Percentiles rank a stretch among this genome's conserved stretches.
Evolutionary conservation across 1,140 invertebrate genomes (phyloP).

Genomic region (Lethocerus indicus): DNA sequence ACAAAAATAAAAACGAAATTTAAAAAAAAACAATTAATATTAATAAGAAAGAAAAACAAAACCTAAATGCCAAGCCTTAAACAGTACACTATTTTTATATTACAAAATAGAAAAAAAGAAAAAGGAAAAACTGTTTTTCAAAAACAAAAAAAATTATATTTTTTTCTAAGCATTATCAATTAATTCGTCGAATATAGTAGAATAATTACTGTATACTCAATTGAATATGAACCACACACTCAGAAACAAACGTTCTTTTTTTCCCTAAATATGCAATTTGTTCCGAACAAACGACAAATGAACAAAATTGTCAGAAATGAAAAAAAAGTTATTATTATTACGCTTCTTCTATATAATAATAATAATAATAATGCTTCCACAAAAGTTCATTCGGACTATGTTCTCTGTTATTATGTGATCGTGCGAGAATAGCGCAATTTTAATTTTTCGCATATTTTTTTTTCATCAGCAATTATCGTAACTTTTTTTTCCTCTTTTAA

Average conservation of each 20-base stretch:
- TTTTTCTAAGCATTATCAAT: constrained; percentile 4
- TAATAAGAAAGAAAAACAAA: background rate
- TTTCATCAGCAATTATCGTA: too few relatives aligned
- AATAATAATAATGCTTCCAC: too few relatives aligned
- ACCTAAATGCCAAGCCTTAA: constrained; percentile 3
- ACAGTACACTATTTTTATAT: constrained; percentile 3
- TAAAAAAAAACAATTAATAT: background rate
- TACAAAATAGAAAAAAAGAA: constrained; percentile 6
- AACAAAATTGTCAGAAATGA: background rate
- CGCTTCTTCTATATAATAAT: too few relatives aligned
- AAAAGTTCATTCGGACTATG: too few relatives aligned
- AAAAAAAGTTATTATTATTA: too few relatives aligned
- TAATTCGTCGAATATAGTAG: constrained; percentile 6
- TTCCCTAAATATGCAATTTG: constrained; percentile 2
- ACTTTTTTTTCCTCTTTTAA: too few relatives aligned
- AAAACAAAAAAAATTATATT: constrained; percentile 1
- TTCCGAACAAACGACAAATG: too few relatives aligned
- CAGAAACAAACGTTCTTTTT: background rate
- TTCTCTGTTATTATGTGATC: too few relatives aligned
- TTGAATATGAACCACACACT: constrained; percentile 3
- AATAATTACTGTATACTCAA: background rate
- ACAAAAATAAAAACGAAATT: background rate
- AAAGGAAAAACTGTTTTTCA: constrained; percentile 1
- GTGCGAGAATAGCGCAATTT: too few relatives aligned
- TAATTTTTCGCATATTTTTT: too few relatives aligned